Conservation (phyloP, 2,888 invertebrate species). For the Amaurobius ferox region DNA sequence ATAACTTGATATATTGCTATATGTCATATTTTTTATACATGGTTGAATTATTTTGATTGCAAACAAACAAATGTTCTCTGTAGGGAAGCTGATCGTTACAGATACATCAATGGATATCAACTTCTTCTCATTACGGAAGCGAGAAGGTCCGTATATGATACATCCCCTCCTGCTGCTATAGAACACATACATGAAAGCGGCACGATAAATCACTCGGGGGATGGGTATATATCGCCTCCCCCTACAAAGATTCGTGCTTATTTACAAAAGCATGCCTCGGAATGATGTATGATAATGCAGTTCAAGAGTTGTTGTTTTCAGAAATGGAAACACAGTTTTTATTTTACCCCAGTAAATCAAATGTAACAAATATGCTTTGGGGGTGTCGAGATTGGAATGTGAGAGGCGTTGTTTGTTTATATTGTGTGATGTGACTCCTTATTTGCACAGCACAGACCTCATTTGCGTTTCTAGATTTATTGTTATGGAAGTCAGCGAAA, state of each 20-base stretch:
- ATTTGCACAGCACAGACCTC: too few relatives aligned
- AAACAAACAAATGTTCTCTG: too few relatives aligned
- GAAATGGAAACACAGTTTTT: background rate
- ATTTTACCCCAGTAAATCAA: background rate
- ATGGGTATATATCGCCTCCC: background rate
- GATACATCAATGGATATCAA: background rate
- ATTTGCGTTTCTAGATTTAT: too few relatives aligned
- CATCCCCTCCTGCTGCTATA: background rate
- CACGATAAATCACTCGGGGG: background rate
- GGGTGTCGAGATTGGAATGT: background rate
- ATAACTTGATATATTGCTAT: too few relatives aligned
- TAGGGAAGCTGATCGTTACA: background rate
- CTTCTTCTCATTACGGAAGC: background rate
- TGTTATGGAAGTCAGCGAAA: too few relatives aligned
- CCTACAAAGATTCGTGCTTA: background rate
- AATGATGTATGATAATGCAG: background rate
- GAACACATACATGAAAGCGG: background rate
- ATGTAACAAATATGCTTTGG: background rate
- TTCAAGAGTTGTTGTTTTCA: background rate
- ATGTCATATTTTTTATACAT: too few relatives aligned
- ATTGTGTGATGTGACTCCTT: too few relatives aligned
- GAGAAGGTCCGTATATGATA: background rate
- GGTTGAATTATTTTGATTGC: too few relatives aligned
- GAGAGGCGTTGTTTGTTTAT: background rate
- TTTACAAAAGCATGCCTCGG: background rate